Evolutionary conservation across 2,888 invertebrate genomes (phyloP), one percentile per base, ranked within the genome.

Genomic region (Gonocerus acuteangulatus): DNA sequence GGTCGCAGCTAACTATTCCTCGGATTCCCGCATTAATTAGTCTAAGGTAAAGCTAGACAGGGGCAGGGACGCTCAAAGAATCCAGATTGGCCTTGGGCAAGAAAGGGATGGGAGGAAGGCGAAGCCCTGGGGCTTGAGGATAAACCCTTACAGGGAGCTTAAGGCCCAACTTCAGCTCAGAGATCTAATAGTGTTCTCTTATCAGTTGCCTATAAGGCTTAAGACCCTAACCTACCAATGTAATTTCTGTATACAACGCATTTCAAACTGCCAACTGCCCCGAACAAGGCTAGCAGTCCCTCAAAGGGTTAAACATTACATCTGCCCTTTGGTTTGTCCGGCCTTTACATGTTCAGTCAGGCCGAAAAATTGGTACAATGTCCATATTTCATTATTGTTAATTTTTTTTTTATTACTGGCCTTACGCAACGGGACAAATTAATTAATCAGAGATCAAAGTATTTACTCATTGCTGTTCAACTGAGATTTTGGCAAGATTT

Each of bases 191-290:
- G 65, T 65, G 64, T 62, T 65, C 65, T 62, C 66, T 66, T 67
- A 67, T 67, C 66, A 66, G 67, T 65, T 66, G 66, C 65, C 65
- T 67, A 66, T 66, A 64, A 66, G 67, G 67, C 66, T 67, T 65
- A 67, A 56, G 56, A 63, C 63, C 63, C 48, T 64, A 62, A 65
- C 63, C 65, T 65, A 65, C 62, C 65, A 63, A 65, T 65, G 65
- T 65, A 65, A 65, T 65, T 65, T 64, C 63, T 65, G 62, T 58
- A 62, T 58, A 60, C 62, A 65, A 65, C 65, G 65, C 65, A 52
- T 65, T 65, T 65, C 65, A 62, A 65, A 65, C 65, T 61, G 65
- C 62, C 62, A 62, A 62, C 51, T 60, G 49, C 34, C 63, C 60
- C 62, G 64, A 64, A 64, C 65, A 64, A 65, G 64, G 65, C 63